Percentiles rank a stretch among this genome's conserved stretches.
Evolutionary conservation across 2,888 invertebrate species (phyloP).

Genomic region (Drosophila putrida): DNA sequence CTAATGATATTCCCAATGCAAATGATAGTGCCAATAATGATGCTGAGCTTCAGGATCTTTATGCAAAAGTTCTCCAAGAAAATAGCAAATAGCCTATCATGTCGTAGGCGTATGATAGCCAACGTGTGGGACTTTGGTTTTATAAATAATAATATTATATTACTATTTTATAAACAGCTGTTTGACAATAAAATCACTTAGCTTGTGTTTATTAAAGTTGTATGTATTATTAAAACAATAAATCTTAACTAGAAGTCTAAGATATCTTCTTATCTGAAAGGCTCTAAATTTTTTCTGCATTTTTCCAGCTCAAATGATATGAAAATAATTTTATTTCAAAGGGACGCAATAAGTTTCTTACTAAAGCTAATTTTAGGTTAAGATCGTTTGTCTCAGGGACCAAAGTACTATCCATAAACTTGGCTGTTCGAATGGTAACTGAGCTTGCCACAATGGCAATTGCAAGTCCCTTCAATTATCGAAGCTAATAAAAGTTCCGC

Average conservation of each 20-base stretch:
- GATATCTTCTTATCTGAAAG: no score
- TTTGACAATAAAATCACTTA: background rate
- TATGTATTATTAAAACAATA: background rate
- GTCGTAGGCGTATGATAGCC: background rate
- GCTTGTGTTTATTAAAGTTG: background rate
- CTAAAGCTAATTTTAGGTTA: background rate
- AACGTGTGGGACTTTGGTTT: background rate
- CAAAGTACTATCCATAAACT: background rate
- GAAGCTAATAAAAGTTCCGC: conserved; percentile 1
- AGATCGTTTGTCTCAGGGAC: background rate
- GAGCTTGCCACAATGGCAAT: background rate
- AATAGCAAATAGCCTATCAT: no score
- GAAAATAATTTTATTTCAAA: no score
- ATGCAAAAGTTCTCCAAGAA: no score
- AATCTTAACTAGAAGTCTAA: no score
- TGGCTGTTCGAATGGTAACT: background rate
- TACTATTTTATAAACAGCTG: background rate
- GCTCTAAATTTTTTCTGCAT: no score
- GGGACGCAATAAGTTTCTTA: no score
- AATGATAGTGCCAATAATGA: no score
- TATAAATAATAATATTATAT: background rate
- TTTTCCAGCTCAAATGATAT: no score
- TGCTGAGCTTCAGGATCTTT: no score
- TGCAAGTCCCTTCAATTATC: background rate
- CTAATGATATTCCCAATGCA: no score